phyloP scores from a whole-genome alignment of 2,113 vertebrate species.

The Tychaedon coryphoeus region DNA sequence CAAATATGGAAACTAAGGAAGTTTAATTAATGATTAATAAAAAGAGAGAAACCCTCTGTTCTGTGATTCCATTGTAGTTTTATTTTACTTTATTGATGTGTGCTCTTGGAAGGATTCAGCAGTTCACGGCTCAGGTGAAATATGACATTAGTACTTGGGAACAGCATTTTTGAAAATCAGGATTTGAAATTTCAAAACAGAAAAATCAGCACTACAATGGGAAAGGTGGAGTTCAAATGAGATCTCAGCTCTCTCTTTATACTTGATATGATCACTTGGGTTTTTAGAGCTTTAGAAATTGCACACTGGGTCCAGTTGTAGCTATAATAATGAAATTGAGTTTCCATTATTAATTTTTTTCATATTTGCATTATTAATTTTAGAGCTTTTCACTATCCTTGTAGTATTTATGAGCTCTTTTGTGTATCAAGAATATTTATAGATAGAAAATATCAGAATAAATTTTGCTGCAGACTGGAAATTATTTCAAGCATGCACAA shows the following conservation, averaged over 20 bases:
- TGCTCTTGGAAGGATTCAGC: background rate
- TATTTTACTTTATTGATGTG: background rate
- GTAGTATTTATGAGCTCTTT: background rate
- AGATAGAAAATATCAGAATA: background rate
- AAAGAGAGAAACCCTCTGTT: background rate
- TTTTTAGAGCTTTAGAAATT: background rate
- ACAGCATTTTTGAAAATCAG: background rate
- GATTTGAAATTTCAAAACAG: background rate
- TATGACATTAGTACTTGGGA: background rate
- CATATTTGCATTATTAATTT: background rate
- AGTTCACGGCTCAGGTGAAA: background rate
- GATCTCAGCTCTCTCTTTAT: background rate
- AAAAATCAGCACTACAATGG: background rate
- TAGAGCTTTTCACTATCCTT: background rate
- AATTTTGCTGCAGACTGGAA: background rate
- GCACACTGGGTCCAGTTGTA: fast-evolving
- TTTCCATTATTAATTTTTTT: background rate
- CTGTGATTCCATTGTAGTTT: background rate
- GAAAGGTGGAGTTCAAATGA: background rate
- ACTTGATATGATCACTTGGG: background rate
- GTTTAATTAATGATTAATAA: background rate
- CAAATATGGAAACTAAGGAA: background rate
- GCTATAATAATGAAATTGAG: background rate
- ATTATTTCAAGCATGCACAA: background rate
- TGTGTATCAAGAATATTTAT: background rate